Base-by-base conservation (phyloP, 2,113 vertebrate genomes). In the Apteryx owenii region DNA sequence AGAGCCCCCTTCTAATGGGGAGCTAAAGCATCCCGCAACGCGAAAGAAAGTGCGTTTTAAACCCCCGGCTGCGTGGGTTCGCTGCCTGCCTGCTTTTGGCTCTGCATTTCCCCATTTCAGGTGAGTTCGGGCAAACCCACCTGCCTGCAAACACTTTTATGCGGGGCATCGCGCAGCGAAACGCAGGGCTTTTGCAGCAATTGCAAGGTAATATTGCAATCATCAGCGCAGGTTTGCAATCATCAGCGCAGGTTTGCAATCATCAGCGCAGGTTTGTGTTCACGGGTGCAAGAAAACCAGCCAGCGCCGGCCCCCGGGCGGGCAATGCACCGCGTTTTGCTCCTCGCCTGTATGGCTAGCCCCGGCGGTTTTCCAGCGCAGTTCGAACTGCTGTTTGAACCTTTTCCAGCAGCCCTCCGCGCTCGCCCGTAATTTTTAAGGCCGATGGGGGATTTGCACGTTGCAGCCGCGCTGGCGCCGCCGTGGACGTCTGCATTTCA, bases 351-450 rank as follows among this genome's bases (percentile, higher is more conserved):
- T 69, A 93, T 92, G 80, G 68, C 66, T 54, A 53, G 65, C 46
- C 91, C 82, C 75, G 85, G 71, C 19, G 66, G 86, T 79, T 92
- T 88, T 72, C 56, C 40, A 72, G 70, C 80, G 14, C 38, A 42
- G 80, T 80, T 77, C 76, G 76, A 92, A 90, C 68, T 48, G 75
- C 82, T 85, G 48, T 82, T 95, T 83, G 89, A 94, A 90, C 71
- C 76, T 88, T 93, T 92, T 85, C 91, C 93, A 96, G 86, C 80
- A 54, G 64, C 82, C 82, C 65, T 92, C 85, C 68, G 51, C 7
- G 1, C 87, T 92, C 7, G 10, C 75, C 31, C 62, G 22, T 88
- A 36, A 88, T 90, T 95, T 91, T 96, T 95, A 88, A 78, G 54
- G 40, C 85, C 44, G 79, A 50, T 75, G 79, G 79, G 79, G 73